These are phyloP conservation scores for Drosophila mettleri DNA, from an alignment of 2,888 invertebrate genomes.

Conservation along the genomic window DNA sequence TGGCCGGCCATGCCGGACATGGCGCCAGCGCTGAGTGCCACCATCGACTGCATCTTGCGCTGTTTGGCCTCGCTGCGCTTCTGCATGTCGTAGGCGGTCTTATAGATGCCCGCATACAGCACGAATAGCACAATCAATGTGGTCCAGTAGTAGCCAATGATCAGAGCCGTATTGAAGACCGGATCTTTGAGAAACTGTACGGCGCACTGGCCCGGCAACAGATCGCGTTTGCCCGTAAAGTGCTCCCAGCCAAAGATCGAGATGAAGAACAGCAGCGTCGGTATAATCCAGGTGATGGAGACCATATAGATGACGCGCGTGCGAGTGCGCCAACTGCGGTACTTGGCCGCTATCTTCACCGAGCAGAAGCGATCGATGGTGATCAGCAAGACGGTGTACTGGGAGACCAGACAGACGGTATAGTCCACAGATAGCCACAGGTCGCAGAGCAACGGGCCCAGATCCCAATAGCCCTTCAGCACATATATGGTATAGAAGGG, in stretches of 20 bases:
- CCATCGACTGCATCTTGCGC: slow-evolving; percentile 97
- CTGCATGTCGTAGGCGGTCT: slow-evolving; percentile 98
- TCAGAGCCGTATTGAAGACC: slow-evolving; percentile 97
- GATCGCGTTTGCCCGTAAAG: slow-evolving; percentile 96
- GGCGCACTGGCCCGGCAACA: slow-evolving; percentile 94
- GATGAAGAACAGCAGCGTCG: slow-evolving; percentile 97
- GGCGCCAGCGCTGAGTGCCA: slow-evolving; percentile 94
- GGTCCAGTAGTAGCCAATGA: slow-evolving; percentile 99
- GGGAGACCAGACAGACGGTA: slow-evolving; percentile 99
- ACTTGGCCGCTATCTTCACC: slow-evolving; percentile 98
- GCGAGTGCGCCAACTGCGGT: slow-evolving; percentile 98
- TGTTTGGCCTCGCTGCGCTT: slow-evolving; percentile 98
- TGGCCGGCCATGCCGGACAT: slow-evolving; percentile 96
- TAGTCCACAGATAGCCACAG: slow-evolving; percentile 99
- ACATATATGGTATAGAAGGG: slow-evolving; percentile 99
- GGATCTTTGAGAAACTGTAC: slow-evolving; percentile 99
- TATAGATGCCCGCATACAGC: slow-evolving; percentile 98
- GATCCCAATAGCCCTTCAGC: slow-evolving; percentile 97
- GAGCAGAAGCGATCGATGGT: slow-evolving; percentile 99
- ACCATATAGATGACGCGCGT: slow-evolving; percentile 97
- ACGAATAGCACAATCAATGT: slow-evolving; percentile 97
- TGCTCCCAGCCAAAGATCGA: slow-evolving; percentile 99
- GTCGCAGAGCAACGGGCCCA: slow-evolving; percentile 98
- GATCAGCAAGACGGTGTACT: slow-evolving; percentile 99
- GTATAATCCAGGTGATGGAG: slow-evolving; percentile 98